Evolutionary conservation across 2,888 invertebrate genomes (phyloP), one percentile per base, ranked within the genome.

Genomic region (Ypsolopha sequella): DNA sequence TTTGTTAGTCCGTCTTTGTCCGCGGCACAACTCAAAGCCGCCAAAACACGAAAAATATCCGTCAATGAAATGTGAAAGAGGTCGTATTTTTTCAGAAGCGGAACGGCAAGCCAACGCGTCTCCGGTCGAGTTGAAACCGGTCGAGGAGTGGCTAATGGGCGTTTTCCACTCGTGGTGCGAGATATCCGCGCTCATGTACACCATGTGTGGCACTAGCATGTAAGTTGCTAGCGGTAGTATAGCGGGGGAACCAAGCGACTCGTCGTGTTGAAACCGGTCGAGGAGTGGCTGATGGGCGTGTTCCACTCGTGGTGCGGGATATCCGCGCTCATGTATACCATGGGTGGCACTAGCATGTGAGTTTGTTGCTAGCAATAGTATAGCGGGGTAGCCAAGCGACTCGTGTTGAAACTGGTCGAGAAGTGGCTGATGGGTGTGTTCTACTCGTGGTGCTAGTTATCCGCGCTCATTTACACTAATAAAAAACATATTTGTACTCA

Each of bases 251-350:
- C 56, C 55, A 52, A 33, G 52, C 51, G 13, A 48, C 54, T 54
- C 6, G 57, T 57, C 7, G 54, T 54, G 41, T 69, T 76, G 60
- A 14, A 53, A 0, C 63, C 68, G 0, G 67, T 81, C 1, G 73
- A 74, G 52, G 82, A 82, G 53, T 84, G 84, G 82, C 60, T 86
- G 55, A 68, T 85, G 0, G 84, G 85, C 0, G 76, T 84, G 46
- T 85, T 77, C 63, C 78, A 81, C 60, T 80, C 82, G 13, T 85
- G 84, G 84, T 85, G 84, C 53, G 85, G 85, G 68, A 77, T 84
- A 62, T 76, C 74, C 9, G 84, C 84, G 0, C 76, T 86, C 56
- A 76, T 86, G 67, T 80, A 80, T 66, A 84, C 85, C 0, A 76
- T 84, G 36, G 66, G 78, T 24, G 80, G 78, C 1, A 74, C 76